Conservation (phyloP, 2,888 invertebrate species). For the Pharmacophagus antenor region DNA sequence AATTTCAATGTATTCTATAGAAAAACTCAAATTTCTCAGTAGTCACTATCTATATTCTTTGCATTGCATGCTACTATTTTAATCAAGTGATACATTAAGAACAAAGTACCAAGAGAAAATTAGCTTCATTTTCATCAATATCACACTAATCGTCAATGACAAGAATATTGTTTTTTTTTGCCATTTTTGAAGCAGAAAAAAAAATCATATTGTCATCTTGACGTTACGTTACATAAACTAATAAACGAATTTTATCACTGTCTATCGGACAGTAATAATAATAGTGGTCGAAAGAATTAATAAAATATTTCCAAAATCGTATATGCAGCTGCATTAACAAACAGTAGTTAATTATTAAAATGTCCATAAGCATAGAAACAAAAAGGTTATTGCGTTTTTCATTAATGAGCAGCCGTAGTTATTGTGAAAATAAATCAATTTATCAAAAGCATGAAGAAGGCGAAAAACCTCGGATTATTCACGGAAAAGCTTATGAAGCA, state of each 20-base stretch:
- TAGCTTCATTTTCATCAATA: too few relatives aligned
- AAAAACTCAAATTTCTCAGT: too few relatives aligned
- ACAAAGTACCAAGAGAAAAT: too few relatives aligned
- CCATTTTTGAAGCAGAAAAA: neutral
- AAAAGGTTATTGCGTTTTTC: constrained; percentile 39
- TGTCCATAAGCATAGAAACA: constrained; percentile 50
- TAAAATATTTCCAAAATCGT: neutral
- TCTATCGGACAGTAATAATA: too few relatives aligned
- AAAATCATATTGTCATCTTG: constrained; percentile 1
- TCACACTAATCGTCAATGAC: too few relatives aligned
- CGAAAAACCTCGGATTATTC: constrained; percentile 48
- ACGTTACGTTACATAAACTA: constrained; percentile 1
- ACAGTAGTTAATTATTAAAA: constrained; percentile 32
- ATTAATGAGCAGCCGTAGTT: constrained; percentile 47
- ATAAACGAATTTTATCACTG: too few relatives aligned
- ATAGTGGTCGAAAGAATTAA: neutral
- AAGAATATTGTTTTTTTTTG: neutral
- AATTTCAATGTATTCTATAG: too few relatives aligned
- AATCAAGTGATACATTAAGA: too few relatives aligned
- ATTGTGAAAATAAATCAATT: constrained; percentile 60
- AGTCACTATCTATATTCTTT: too few relatives aligned
- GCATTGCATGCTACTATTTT: too few relatives aligned
- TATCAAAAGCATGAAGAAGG: constrained; percentile 67
- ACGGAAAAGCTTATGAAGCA: constrained; percentile 73
- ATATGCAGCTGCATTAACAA: neutral